Base-by-base conservation (phyloP, 2,113 vertebrate species). In the Fukomys damarensis region DNA sequence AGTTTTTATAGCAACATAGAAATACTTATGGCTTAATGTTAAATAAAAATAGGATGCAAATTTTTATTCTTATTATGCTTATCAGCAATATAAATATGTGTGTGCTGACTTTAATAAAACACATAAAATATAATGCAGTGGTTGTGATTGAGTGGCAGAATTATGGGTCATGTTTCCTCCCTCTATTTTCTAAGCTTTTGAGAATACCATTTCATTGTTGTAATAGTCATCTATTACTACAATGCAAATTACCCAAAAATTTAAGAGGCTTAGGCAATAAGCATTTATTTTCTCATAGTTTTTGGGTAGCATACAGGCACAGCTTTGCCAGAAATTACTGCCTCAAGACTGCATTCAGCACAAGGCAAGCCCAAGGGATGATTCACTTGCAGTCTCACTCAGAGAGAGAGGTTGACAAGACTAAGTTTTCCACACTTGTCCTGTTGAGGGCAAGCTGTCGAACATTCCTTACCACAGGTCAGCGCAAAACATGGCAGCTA, bases 1-100 rank as follows among this genome's bases (percentile, higher is more conserved):
- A 96, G 89, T 56, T 97, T 96, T 97, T 86, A 79, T 28, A 84
- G 5, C 70, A 76, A 95, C 28, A 89, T 68, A 12, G 52, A 90
- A 95, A 92, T 68, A 68, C 49, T 88, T 90, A 81, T 38, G 38
- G 19, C 28, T 95, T 70, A 66, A 65, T 81, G 52, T 88, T 92
- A 86, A 89, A 65, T 97, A 41, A 93, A 96, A 89, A 85, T 52
- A 56, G 54, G 32, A 66, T 16, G 24, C 52, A 92, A 87, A 80
- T 90, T 35, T 79, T 82, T 93, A 93, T 93, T 91, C 43, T 79
- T n/a, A 70, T 91, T 82, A 12, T 70, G 22, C 7, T 84, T 80
- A 88, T 41, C 72, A 65, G 26, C 28, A 81, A 12, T 77, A 81
- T 84, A 91, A 91, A 70, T 46, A 77, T 26, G 56, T n/a, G 9